These are phyloP conservation scores for Crypturellus undulatus DNA, from an alignment of 2,113 vertebrate genomes.

Conservation along the genomic window DNA sequence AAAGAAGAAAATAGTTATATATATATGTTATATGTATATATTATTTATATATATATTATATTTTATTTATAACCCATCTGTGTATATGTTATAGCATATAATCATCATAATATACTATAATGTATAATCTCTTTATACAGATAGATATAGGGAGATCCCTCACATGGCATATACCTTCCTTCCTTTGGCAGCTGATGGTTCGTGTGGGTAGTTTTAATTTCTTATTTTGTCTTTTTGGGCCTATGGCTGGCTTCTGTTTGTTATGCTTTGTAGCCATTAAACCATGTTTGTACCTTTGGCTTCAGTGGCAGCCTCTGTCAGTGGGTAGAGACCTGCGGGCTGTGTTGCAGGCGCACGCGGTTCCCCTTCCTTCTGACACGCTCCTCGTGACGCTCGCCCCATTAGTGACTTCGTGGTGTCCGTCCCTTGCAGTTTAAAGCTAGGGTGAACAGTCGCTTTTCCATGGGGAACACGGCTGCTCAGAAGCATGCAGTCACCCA, in stretches of 20 bases:
- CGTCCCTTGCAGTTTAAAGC: not conserved
- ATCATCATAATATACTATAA: not conserved
- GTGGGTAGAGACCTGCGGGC: not conserved
- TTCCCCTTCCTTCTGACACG: not conserved
- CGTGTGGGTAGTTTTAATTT: too few relatives aligned
- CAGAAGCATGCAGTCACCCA: conserved; percentile 23
- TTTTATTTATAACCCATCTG: too few relatives aligned
- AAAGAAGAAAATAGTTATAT: conserved; percentile 8
- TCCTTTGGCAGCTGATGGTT: not conserved
- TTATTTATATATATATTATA: not conserved
- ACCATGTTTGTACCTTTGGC: not conserved
- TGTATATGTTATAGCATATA: too few relatives aligned
- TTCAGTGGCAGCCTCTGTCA: not conserved
- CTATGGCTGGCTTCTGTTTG: not conserved
- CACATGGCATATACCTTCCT: not conserved
- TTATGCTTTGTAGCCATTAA: not conserved
- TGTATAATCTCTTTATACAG: not conserved
- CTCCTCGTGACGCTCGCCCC: not conserved
- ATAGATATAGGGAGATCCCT: not conserved
- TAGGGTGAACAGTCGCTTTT: conserved; percentile 24
- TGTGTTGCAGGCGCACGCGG: not conserved
- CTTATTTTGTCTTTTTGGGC: not conserved
- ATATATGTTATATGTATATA: too few relatives aligned
- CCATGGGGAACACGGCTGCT: not conserved
- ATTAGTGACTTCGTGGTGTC: not conserved